phyloP scores from a whole-genome alignment of 64 coral and sea anemone species.

The Montipora cactus region DNA sequence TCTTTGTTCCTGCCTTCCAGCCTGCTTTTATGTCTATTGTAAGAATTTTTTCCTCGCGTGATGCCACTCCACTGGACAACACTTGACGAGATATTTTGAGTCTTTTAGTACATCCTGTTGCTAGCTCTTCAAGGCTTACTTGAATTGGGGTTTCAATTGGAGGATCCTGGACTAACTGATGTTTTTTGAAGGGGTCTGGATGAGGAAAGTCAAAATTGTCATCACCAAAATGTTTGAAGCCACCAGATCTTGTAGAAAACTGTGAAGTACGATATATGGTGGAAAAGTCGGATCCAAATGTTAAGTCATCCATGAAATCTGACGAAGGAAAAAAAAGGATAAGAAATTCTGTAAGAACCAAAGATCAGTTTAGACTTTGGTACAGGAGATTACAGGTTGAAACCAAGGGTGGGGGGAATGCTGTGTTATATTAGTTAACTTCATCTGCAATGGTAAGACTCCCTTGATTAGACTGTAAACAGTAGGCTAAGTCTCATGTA shows the following conservation, averaged over 20 bases:
- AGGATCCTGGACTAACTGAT: constrained; percentile 59
- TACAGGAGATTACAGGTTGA: too few relatives aligned
- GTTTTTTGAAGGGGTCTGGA: constrained; percentile 72
- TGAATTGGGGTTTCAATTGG: constrained; percentile 69
- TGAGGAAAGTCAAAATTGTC: constrained; percentile 63
- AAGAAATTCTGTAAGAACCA: too few relatives aligned
- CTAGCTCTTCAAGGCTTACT: constrained; percentile 84
- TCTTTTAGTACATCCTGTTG: constrained; percentile 71
- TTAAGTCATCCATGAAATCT: constrained; percentile 20
- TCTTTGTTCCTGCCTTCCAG: constrained; percentile 96
- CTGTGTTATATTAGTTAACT: too few relatives aligned
- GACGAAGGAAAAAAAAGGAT: not conserved
- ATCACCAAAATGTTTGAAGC: constrained; percentile 59
- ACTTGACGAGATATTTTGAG: constrained; percentile 82
- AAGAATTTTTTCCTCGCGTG: constrained; percentile 82
- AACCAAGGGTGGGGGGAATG: too few relatives aligned
- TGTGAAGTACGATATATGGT: not conserved
- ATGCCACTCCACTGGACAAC: constrained; percentile 20
- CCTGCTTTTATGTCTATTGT: constrained; percentile 84
- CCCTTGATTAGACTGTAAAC: too few relatives aligned
- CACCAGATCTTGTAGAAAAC: constrained; percentile 6
- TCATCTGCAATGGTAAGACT: too few relatives aligned
- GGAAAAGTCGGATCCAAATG: not conserved
- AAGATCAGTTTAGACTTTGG: too few relatives aligned
- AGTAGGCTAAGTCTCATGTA: too few relatives aligned